Conservation (phyloP, 2,888 invertebrate species). For the Acanthoscelides obtectus region DNA sequence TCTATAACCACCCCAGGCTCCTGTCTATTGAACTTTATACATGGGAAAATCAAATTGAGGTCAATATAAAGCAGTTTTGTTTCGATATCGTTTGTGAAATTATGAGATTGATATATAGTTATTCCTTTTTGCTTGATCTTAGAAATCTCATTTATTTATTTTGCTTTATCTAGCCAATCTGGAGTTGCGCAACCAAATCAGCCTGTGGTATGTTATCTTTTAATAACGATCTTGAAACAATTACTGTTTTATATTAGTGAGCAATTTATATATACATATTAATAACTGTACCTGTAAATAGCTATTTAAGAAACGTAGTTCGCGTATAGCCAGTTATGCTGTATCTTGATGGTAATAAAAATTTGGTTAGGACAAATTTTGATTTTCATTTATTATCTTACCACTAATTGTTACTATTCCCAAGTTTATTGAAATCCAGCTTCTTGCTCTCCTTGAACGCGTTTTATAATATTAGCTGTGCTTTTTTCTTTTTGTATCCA, state of each 20-base stretch:
- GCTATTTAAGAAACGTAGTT: background rate
- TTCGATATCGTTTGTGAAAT: background rate
- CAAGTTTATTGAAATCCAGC: too few relatives aligned
- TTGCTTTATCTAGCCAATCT: too few relatives aligned
- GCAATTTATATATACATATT: background rate
- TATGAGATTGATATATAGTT: too few relatives aligned
- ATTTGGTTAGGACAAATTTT: background rate
- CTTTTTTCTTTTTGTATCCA: too few relatives aligned
- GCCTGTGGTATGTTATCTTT: background rate
- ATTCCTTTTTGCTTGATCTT: too few relatives aligned
- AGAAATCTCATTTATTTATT: too few relatives aligned
- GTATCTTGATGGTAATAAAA: background rate
- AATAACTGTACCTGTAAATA: background rate
- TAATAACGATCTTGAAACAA: background rate
- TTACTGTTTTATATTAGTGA: background rate
- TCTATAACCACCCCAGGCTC: too few relatives aligned
- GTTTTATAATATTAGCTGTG: too few relatives aligned
- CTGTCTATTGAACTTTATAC: background rate
- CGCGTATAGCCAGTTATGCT: background rate
- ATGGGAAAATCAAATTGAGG: background rate
- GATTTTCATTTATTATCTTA: too few relatives aligned
- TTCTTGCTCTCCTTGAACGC: too few relatives aligned
- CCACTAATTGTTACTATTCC: too few relatives aligned
- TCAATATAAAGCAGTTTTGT: background rate
- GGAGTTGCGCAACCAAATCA: too few relatives aligned